Conservation (phyloP, 2,888 invertebrate genomes). For the Leptinotarsa tumamoca region DNA sequence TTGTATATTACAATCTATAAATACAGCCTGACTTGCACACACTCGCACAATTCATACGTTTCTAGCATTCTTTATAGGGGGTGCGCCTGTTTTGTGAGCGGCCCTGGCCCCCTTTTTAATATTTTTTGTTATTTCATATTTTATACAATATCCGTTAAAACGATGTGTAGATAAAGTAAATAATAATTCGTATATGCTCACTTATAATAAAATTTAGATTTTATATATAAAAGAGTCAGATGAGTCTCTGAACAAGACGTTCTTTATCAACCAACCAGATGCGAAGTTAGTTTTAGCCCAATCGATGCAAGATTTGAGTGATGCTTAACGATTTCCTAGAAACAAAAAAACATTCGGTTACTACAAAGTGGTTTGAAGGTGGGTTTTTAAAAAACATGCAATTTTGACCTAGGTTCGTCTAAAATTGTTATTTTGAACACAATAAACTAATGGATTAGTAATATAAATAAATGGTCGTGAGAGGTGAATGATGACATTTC, state of each 20-base stretch:
- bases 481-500: background rate
- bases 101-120: slow-evolving; percentile 41
- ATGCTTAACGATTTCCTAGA: slow-evolving; percentile 65
- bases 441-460: background rate
- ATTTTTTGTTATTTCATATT: slow-evolving; percentile 50
- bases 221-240: slow-evolving; percentile 58
- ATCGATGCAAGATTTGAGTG: slow-evolving; percentile 58
- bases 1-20: slow-evolving; percentile 54
- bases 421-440: slow-evolving; percentile 7
- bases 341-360: slow-evolving; percentile 55
- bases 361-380: background rate
- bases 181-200: slow-evolving; percentile 60
- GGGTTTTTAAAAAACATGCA: slow-evolving; percentile 13
- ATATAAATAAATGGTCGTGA: background rate
- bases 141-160: slow-evolving; percentile 57
- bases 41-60: slow-evolving; percentile 52
- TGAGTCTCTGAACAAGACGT: slow-evolving; percentile 47
- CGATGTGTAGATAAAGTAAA: slow-evolving; percentile 57
- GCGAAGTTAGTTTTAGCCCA: slow-evolving; percentile 57
- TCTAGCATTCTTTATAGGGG: slow-evolving; percentile 45
- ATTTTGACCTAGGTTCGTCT: background rate
- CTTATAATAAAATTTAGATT: slow-evolving; percentile 57
- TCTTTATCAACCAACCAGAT: slow-evolving; percentile 53
- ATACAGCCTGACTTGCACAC: slow-evolving; percentile 65
- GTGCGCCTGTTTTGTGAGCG: slow-evolving; percentile 53